Evolutionary conservation across 2,888 invertebrate genomes (phyloP).

Genomic region (Andrena bicolor): DNA sequence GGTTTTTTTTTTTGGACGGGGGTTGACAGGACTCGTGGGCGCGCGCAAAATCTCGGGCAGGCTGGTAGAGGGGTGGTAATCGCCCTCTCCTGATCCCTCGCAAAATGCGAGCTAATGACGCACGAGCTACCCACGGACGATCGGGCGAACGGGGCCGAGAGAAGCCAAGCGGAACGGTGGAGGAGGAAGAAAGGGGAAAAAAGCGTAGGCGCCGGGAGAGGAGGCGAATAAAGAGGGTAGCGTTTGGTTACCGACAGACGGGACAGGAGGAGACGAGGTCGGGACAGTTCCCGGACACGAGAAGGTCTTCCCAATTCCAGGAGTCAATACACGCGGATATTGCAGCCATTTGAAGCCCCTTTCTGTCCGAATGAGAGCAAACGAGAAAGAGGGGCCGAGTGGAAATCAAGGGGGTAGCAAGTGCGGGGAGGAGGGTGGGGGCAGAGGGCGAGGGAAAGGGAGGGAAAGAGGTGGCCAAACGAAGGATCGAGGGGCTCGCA

Average conservation of each 20-base stretch:
- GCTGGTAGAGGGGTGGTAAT: slow-evolving; percentile 6
- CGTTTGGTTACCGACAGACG: slow-evolving; percentile 66
- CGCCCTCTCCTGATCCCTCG: slow-evolving; percentile 10
- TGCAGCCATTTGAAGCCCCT: slow-evolving; percentile 80
- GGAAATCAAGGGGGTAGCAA: slow-evolving; percentile 25
- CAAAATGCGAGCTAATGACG: slow-evolving; percentile 65
- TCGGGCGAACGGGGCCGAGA: slow-evolving; percentile 33
- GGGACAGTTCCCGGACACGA: slow-evolving; percentile 66
- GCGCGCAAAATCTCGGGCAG: slow-evolving; percentile 1
- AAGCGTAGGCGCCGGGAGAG: slow-evolving; percentile 11
- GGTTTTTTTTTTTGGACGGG: slow-evolving; percentile 38
- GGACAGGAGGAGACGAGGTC: slow-evolving; percentile 47
- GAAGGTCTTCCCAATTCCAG: slow-evolving; percentile 79
- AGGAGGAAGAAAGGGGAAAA: slow-evolving; percentile 8
- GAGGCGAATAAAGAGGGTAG: slow-evolving; percentile 57
- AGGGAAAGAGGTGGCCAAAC: slow-evolving; percentile 48
- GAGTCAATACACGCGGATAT: slow-evolving; percentile 81
- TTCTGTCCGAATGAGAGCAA: slow-evolving; percentile 68
- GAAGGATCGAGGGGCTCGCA: slow-evolving; percentile 63
- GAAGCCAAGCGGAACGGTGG: slow-evolving; percentile 19
- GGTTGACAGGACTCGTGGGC: slow-evolving; percentile 19
- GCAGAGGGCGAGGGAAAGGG: slow-evolving; percentile 30
- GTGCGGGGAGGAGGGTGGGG: background rate
- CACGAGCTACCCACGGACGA: slow-evolving; percentile 54
- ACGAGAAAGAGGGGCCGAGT: slow-evolving; percentile 49